A percentile compares a stretch with the other conserved stretches of the same genome.
These are phyloP conservation scores for Lasioglossum leucozonium DNA, from an alignment of 2,888 invertebrate species.

Conservation along the genomic window DNA sequence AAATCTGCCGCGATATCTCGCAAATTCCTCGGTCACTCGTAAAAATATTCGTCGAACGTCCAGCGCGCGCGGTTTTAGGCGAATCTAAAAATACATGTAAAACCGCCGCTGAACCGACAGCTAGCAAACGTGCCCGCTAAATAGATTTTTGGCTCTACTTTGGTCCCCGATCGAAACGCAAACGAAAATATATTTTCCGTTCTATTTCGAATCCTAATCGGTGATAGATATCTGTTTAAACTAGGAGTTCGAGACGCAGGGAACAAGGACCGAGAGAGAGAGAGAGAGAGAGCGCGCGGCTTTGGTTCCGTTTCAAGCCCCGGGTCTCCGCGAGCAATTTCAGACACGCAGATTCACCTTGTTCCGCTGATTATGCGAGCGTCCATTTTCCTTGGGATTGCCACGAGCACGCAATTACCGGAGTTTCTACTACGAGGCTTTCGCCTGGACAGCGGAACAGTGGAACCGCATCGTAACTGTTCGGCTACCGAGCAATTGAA, in stretches of 20 bases:
- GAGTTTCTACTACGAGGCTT: background rate
- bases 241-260: background rate
- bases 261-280: background rate
- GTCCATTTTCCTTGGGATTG: background rate
- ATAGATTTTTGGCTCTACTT: background rate
- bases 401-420: background rate
- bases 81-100: slow-evolving; percentile 1
- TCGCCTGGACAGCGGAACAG: slow-evolving; percentile 1
- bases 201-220: background rate
- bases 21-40: background rate
- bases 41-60: background rate
- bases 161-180: background rate
- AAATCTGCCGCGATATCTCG: background rate
- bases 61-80: background rate
- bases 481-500: background rate
- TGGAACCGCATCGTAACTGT: background rate
- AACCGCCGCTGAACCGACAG: background rate
- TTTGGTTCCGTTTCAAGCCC: background rate
- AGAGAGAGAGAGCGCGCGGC: too few species aligned
- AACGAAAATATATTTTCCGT: background rate
- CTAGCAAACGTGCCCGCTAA: background rate
- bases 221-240: background rate
- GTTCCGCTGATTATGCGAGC: background rate
- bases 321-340: background rate
- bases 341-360: background rate